A percentile compares a stretch with the other conserved stretches of the same genome.
These are phyloP conservation scores for Chesias legatella DNA, from an alignment of 2,888 invertebrate species.

Conservation along the genomic window DNA sequence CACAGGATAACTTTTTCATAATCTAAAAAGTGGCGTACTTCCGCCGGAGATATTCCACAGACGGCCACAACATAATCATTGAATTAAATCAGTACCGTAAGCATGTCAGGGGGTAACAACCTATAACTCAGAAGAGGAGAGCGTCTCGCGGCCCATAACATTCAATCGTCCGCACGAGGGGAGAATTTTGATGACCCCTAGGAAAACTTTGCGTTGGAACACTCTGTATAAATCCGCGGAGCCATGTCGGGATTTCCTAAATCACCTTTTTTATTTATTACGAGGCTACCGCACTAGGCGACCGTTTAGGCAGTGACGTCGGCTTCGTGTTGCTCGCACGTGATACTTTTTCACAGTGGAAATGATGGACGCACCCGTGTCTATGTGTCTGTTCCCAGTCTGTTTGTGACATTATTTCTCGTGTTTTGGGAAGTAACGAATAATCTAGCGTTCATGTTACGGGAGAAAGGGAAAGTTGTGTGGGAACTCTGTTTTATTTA, in stretches of 20 bases:
- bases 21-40: conserved; percentile 13
- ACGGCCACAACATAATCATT: conserved; percentile 47
- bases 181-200: conserved; percentile 76
- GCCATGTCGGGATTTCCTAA: conserved; percentile 76
- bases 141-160: conserved; percentile 74
- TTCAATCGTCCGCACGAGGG: conserved; percentile 75
- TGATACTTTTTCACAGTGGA: conserved; percentile 47
- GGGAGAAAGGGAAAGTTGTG: too few relatives aligned
- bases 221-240: conserved; percentile 75
- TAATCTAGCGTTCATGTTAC: conserved; percentile 4
- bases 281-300: conserved; percentile 58
- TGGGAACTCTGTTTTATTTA: too few relatives aligned
- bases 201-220: conserved; percentile 69
- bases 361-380: conserved; percentile 40
- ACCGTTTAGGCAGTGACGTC: conserved; percentile 64
- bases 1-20: conserved; percentile 23
- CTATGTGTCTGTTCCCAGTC: conserved; percentile 39
- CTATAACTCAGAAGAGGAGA: conserved; percentile 69
- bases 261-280: conserved; percentile 76
- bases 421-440: conserved; percentile 6
- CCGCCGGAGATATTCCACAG: conserved; percentile 25
- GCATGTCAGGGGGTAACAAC: conserved; percentile 62
- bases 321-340: conserved; percentile 58
- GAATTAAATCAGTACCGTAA: conserved; percentile 64
- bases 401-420: conserved; percentile 27